Evolutionary conservation across 2,113 vertebrate genomes (phyloP).

Genomic region (Anarrhichthys ocellatus): DNA sequence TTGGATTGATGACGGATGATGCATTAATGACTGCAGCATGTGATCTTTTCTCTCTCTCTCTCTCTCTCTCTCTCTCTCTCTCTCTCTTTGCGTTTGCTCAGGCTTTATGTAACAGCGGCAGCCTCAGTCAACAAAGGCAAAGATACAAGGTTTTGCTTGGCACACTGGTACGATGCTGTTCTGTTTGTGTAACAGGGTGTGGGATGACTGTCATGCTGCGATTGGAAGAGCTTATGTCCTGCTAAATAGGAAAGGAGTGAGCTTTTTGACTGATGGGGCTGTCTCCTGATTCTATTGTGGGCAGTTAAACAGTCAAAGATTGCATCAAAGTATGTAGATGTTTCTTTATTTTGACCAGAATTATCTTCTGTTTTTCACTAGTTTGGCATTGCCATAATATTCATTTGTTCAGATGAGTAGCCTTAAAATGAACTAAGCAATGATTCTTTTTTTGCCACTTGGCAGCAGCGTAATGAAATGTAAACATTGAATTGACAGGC

Average conservation of each 20-base stretch:
- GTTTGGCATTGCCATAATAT: background rate
- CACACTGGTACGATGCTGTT: background rate
- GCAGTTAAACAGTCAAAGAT: background rate
- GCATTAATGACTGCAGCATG: conserved; percentile 65
- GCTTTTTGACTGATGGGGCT: background rate
- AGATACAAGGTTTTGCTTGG: conserved; percentile 25
- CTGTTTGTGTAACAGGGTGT: conserved; percentile 14
- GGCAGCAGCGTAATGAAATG: background rate
- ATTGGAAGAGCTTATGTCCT: conserved; percentile 27
- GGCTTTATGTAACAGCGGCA: conserved; percentile 44
- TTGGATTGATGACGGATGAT: conserved; percentile 65
- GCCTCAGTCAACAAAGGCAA: conserved; percentile 22
- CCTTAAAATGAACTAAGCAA: no score
- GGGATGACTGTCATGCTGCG: background rate
- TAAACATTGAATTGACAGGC: no score
- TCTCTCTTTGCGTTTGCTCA: background rate
- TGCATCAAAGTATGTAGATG: background rate
- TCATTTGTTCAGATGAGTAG: background rate
- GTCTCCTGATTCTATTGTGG: background rate
- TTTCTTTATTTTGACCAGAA: background rate
- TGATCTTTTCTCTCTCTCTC: conserved; percentile 19
- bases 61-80: background rate
- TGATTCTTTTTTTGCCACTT: background rate
- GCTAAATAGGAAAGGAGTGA: background rate
- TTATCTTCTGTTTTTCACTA: background rate